Conservation (phyloP, 1,140 invertebrate species). For the Temnothorax curvispinosus region DNA sequence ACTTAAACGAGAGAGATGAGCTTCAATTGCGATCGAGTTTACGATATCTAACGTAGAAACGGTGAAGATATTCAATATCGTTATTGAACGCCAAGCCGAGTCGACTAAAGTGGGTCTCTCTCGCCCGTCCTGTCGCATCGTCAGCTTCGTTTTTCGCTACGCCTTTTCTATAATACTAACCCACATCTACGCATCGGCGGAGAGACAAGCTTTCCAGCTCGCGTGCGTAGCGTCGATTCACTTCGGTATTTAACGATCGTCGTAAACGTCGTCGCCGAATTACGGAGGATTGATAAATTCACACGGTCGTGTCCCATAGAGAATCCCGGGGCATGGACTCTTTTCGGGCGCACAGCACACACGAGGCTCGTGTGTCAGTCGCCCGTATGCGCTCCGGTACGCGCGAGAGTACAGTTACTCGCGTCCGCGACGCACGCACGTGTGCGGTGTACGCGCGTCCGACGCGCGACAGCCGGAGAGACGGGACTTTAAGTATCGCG, state of each 20-base stretch:
- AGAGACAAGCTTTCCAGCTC: background rate
- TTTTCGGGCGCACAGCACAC: background rate
- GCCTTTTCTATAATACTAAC: slow-evolving; percentile 43
- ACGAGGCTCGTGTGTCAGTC: slow-evolving; percentile 41
- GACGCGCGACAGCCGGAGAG: background rate
- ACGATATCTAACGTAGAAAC: background rate
- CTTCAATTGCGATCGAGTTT: background rate
- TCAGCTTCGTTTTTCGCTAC: slow-evolving; percentile 21
- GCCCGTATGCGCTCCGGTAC: slow-evolving; percentile 1
- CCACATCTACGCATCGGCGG: slow-evolving; percentile 17
- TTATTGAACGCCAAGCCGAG: background rate
- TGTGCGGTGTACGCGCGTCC: background rate
- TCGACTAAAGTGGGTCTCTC: background rate
- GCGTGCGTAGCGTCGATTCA: background rate
- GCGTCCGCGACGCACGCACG: background rate
- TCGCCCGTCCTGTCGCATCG: background rate
- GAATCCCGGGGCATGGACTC: background rate
- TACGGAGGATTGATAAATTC: slow-evolving; percentile 1
- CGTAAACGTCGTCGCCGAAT: slow-evolving; percentile 19
- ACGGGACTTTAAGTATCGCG: slow-evolving; percentile 13
- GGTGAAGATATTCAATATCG: background rate
- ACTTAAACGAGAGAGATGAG: background rate
- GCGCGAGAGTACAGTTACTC: slow-evolving; percentile 44
- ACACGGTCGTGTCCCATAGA: too few relatives aligned
- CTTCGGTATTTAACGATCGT: background rate